phyloP scores from a whole-genome alignment of 2,888 invertebrate species.

The Apantesis nais region DNA sequence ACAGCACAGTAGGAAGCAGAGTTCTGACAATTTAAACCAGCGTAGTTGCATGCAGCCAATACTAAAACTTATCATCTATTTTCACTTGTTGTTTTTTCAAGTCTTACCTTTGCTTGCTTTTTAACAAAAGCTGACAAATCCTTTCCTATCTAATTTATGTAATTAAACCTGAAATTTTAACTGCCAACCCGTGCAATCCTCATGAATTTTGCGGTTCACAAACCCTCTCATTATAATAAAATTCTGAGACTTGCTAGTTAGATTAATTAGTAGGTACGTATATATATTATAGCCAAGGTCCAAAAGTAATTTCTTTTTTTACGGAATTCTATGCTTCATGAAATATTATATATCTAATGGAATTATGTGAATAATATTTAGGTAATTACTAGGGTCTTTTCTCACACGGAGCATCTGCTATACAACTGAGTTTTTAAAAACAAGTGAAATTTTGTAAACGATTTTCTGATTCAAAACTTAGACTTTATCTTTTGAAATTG shows the following conservation, averaged over 20 bases:
- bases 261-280: background rate
- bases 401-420: too few relatives aligned
- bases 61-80: too few relatives aligned
- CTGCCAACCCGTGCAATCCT: background rate
- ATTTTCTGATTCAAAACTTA: too few relatives aligned
- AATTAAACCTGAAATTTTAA: constrained; percentile 1
- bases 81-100: too few relatives aligned
- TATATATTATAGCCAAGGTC: background rate
- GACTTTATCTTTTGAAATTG: too few relatives aligned
- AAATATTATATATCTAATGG: background rate
- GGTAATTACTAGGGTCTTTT: too few relatives aligned
- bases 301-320: background rate
- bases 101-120: background rate
- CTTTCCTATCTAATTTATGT: background rate
- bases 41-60: too few relatives aligned
- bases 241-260: background rate
- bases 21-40: too few relatives aligned
- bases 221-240: background rate
- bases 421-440: too few relatives aligned
- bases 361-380: too few relatives aligned
- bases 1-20: too few relatives aligned
- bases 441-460: too few relatives aligned
- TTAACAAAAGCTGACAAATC: background rate
- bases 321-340: background rate
- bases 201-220: constrained; percentile 1